Evolutionary conservation across 2,113 vertebrate genomes (phyloP), one percentile per base, ranked within the genome.

Genomic region (Aphelocoma coerulescens): DNA sequence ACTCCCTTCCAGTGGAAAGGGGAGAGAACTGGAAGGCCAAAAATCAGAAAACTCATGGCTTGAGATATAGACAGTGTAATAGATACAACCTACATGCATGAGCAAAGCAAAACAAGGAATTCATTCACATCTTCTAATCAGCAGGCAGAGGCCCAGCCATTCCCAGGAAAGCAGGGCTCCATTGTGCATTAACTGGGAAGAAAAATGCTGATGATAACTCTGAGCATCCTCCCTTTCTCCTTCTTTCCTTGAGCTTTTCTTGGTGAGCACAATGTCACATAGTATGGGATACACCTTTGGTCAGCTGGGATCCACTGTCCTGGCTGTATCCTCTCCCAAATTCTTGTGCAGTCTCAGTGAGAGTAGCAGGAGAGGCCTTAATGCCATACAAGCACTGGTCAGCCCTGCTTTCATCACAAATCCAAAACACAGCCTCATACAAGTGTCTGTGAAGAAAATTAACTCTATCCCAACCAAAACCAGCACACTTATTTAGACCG

Each of bases 311-410:
- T 49, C 16, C 18, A 3, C 21, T 78, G n/a, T 27, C 39, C 15
- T 1, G 0, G 10, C 7, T 76, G 6, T 21, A 16, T 16, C 27
- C 24, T 8, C 16, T 61, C 21, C 46, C 46, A 89, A 0, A 14
- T 61, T 41, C 48, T 23, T 76, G 39, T 43, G 35, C 19, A 57
- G 4, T 3, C 10, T 9, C 41, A 58, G 24, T 2, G 4, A 58
- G 41, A 46, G 54, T 58, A 54, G 13, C 11, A 49, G 17, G 28
- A 66, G 78, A 46, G 5, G 3, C 17, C n/a, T 49, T 16, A 51
- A 58, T 2, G 2, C 9, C 24, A 2, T 26, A 19, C n/a, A 39
- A 86, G 8, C 4, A 17, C 23, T 39, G 33, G 6, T 69, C 51
- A 74, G 24, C 19, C 6, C 14, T 58, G 21, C 46, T 81, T 74